Base-by-base conservation (phyloP, 2,113 vertebrate species). In the Istiophorus platypterus region DNA sequence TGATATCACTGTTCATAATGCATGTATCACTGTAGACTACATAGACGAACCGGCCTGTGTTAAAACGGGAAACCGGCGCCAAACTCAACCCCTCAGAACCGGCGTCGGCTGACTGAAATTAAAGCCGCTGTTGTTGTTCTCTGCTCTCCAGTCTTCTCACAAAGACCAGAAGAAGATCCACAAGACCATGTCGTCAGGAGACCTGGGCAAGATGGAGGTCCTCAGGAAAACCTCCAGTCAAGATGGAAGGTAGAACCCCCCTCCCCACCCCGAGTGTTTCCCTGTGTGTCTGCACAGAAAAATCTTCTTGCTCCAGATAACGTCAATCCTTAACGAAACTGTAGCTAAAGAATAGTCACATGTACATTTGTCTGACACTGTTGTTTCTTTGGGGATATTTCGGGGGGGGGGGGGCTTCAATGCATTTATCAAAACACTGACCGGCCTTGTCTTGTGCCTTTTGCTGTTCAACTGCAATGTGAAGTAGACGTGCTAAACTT, bases 141-240 rank as follows among this genome's bases (percentile, higher is more conserved):
- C 92, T 96, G 86, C n/a, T 72, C 47, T 68, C 1, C 76, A 94
- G 93, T 49, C 87, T 1, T 90, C 94, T 78, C 94, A 94, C 69
- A 97, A 97, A 88, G 95, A 96, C 71, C 96, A 96, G 91, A 87
- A 93, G 49, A 97, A 95, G 79, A 95, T 98, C 77, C 97, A 97
- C 86, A 99, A 99, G 86, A 96, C 98, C 57, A 95, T 98, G 96
- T 99, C 98, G 52, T 97, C 98, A 68, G 97, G 97, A 78, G 98
- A 99, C 87, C 96, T 99, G 9, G 95, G 96, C 42, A 97, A 96
- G 80, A 92, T 97, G 86, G 92, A 89, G 4, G 85, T 93, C 4
- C 45, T 94, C 0, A 95, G 96, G 90, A 97, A 97, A 88, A 90
- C 88, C 84, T 91, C 95, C 62, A 88, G 94, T 77, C 91, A 93